Evolutionary conservation across 2,888 invertebrate species (phyloP), one percentile per base, ranked within the genome.

Genomic region (Biston stratarius): DNA sequence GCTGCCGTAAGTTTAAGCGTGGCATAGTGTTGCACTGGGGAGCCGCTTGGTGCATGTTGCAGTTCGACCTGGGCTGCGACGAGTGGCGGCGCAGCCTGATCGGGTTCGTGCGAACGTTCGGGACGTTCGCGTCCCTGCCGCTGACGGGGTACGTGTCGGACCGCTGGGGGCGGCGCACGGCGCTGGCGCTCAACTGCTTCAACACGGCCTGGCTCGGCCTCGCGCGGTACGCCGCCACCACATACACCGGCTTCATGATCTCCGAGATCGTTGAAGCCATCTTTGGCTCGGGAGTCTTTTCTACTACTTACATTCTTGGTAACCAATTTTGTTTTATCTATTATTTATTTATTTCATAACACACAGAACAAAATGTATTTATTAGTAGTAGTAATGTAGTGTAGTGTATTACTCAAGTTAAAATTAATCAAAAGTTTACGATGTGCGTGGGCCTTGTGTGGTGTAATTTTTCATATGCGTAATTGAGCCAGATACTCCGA

Each of bases 81-180:
- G 94, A 92, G 91, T 97, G 97, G 97, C 96, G 95, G 71, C 90
- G 97, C 42, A 94, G 96, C 0, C 80, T 97, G 72, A 95, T 97
- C 51, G 97, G 97, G 0, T 96, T 96, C 5, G 88, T 96, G 10
- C 95, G 96, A 66, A 96, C 95, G 52, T 77, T 95, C 49, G 97
- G 96, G 38, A 95, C 95, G 69, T 94, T 96, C 74, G 83, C 95
- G 45, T 96, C 96, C 2, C 90, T 96, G 67, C 96, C 96, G 3
- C 87, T 96, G 69, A 95, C 96, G 0, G 97, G 97, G 49, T 94
- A 94, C 74, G 82, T 97, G 45, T 96, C 97, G 0, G 97, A 97
- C 89, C 95, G 94, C 93, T 97, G 94, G 89, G 96, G 96, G 2
- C 92, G 96, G 47, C 94, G 95, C 71, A 88, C 94, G 0, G 92